Evolutionary conservation across 2,888 invertebrate genomes (phyloP), one percentile per base, ranked within the genome.

Genomic region (Embidobia sp.): DNA sequence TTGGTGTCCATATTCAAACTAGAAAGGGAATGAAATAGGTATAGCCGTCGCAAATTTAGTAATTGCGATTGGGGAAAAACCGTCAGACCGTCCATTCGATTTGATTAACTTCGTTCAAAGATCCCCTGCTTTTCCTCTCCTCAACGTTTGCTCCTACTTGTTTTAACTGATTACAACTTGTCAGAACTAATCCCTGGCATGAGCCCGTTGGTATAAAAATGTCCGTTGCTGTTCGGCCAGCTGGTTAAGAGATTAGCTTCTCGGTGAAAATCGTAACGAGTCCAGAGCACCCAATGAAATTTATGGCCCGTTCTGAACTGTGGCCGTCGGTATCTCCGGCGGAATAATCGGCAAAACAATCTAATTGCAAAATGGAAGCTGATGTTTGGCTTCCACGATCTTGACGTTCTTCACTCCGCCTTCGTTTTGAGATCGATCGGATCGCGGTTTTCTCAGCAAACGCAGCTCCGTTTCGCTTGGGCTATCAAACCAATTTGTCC

Each of bases 401-500:
- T 70, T 59, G 44, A 48, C 26, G 22, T 31, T 7, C n/a, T 11
- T 15, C 49, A 29, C 27, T 44, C 31, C 15, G 7, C 5, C 35
- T 10, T 33, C 26, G 33, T 67, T 55, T 42, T 15, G 35, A 22
- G 29, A 61, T 70, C 70, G 59, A 70, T 61, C 42, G 51, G 18
- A n/a, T 8, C 55, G 48, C 46, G 67, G 61, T 57, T 64, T 57
- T 44, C 64, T 55, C 57, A 10, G 27, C 69, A 10, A 69, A 22
- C 18, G 44, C 40, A 31, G 63, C 55, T 72, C 48, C 44, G 63
- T 72, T 63, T 72, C 63, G 53, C 55, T 63, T 19, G 72, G 61
- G 19, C 72, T 72, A 63, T 64, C 63, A 72, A 72, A 72, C 63
- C 72, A 63, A 72, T 72, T 72, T 72, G 72, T 63, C 37, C 55